A percentile compares a stretch with the other conserved stretches of the same genome.
Evolutionary conservation across 2,113 vertebrate species (phyloP).

Genomic region (Alaudala cheleensis): DNA sequence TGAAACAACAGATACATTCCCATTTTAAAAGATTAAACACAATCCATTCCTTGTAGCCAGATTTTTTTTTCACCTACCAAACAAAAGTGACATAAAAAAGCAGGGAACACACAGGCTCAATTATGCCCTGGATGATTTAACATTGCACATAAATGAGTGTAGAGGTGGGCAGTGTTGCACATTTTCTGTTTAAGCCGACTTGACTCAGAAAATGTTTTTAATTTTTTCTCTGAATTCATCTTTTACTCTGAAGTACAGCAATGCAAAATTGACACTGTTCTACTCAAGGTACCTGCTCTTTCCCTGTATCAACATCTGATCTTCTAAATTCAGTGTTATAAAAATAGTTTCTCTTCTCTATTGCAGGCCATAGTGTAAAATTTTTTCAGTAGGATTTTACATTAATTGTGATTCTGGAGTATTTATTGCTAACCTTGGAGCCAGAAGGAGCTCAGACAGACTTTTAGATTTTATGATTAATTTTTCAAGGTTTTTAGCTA

Average conservation of each 20-base stretch:
- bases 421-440: neutral
- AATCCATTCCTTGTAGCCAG: neutral
- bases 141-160: accelerated
- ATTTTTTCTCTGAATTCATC: neutral
- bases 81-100: neutral
- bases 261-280: neutral
- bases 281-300: neutral
- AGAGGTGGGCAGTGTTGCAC: neutral
- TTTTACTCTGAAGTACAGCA: neutral
- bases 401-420: neutral
- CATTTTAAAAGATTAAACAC: neutral
- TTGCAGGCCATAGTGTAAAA: neutral
- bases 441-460: neutral
- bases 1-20: neutral
- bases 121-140: neutral
- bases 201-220: neutral
- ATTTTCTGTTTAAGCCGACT: neutral
- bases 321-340: neutral
- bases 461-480: neutral
- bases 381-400: neutral
- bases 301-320: neutral
- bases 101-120: neutral
- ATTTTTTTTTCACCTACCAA: neutral
- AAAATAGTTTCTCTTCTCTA: neutral
- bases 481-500: neutral